Evolutionary conservation across 2,113 vertebrate species (phyloP), one percentile per base, ranked within the genome.

Genomic region (Equus przewalskii): DNA sequence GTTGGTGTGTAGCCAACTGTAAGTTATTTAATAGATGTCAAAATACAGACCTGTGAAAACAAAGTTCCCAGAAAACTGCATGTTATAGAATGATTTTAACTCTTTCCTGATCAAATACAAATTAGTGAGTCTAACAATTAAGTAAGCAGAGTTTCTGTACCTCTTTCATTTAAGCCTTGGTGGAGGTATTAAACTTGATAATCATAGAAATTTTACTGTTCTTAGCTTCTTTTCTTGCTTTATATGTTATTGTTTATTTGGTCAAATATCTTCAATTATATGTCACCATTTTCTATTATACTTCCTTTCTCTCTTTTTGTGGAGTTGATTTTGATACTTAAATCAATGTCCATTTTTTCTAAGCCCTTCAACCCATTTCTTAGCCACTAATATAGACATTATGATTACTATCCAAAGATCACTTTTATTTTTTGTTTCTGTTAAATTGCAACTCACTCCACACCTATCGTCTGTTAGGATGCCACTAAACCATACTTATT

Each of bases 191-290:
- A 78, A 54, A 75, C 56, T 69, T 82, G 46, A 46, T 81, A 36
- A 41, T 75, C 76, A n/a, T 9, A 81, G 51, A 95, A 70, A 79
- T 69, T 87, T 46, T 15, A 73, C 64, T 56, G 1, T 87, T 69
- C 26, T 89, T 78, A 9, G 44, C 8, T 13, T 93, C 5, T 91
- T 72, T 88, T 85, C 69, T 91, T 91, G 56, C 19, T 80, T 89
- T 89, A 44, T 86, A 65, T 86, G 70, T 44, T 87, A 87, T 44
- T 87, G 83, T 79, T 94, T 79, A 78, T 94, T 87, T 84, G 56
- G 75, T 56, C 36, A 75, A 21, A 9, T 69, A 11, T 70, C 82
- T 92, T 95, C 56, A 41, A 28, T 78, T 82, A 56, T 36, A 76
- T 41, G 7, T 70, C 79, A 79, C 22, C 21, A 49, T 85, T 78